Evolutionary conservation across 2,888 invertebrate genomes (phyloP), one percentile per base, ranked within the genome.

Genomic region (Agrotis exclamationis): DNA sequence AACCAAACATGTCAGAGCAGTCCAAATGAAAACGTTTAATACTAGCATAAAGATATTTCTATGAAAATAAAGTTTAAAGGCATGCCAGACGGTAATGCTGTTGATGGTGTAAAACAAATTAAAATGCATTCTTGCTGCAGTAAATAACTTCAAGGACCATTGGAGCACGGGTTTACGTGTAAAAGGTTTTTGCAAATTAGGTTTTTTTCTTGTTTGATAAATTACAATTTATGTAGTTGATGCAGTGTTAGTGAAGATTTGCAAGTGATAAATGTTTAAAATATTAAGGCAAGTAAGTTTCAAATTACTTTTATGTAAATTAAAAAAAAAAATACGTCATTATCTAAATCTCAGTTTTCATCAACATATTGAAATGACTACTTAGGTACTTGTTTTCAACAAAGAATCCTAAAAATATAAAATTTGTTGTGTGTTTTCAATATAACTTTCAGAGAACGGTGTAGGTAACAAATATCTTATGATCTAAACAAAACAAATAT

Each of bases 111-210:
- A 85, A 77, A 82, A 88, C 87, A 89, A 91, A 92, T 92, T 91
- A 91, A 92, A 91, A 89, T 88, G 89, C 88, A 88, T 89, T 87
- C 86, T 85, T 85, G 80, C 85, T 86, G 87, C 88, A 89, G 86
- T 85, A 91, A 90, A 92, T 91, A 87, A 87, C 83, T 79, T 84
- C 69, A 81, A 74, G 70, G 62, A 50, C 80, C 80, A 86, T 84
- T 82, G 83, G 79, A 74, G 70, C 68, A 60, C 14, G 60, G 70
- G 74, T 54, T 70, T 70, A 74, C 59, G 51, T 60, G 75, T 72
- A 39, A 70, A 76, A 70, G 58, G 57, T 66, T 76, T 77, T 74
- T 67, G 70, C 51, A 16, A 71, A 67, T 78, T 62, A 59, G 44
- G 44, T 73, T 58, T 70, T 63, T 60, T 65, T 54, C 33, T 68